Evolutionary conservation across 2,888 invertebrate genomes (phyloP), one percentile per base, ranked within the genome.

Genomic region (Lobophora halterata): DNA sequence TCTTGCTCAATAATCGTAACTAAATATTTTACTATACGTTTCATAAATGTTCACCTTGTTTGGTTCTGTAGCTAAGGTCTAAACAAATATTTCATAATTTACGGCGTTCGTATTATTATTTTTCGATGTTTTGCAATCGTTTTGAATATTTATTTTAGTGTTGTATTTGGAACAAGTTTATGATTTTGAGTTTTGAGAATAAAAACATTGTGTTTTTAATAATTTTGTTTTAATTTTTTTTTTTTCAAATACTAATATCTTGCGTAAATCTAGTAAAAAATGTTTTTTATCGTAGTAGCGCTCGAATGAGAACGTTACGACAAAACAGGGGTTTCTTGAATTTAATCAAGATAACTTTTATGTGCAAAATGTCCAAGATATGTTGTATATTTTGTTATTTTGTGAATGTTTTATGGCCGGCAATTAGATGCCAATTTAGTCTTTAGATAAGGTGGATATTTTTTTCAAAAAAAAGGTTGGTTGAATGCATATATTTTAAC

Each of bases 1-100:
- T 31, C 8, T 52, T 52, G 45, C 45, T 21, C 37, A 49, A 47
- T 49, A 45, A 43, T 44, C 31, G 23, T 39, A 43, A 28, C 31
- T 29, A 38, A 48, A 49, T 42, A 41, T 49, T 47, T 46, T 49
- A 42, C 37, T 46, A 43, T 46, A 38, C 45, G 37, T 33, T 42
- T 47, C 35, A 46, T 45, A 35, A 42, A 37, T 41, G 28, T 14
- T 48, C 40, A 43, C 38, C 48, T 48, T 42, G 36, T 42, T 48
- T 43, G 20, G 42, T 50, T 27, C 17, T 35, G 44, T 17, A 25
- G 37, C 46, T 55, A 35, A 39, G 45, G 36, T 28, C 36, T 40
- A 26, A 37, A 37, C 25, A 37, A 26, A 23, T 37, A 38, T 43
- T 37, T 43, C 24, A 18, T 25, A 33, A 37, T 38, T 25, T 43